Evolutionary conservation across 1,140 invertebrate genomes (phyloP), one percentile per base, ranked within the genome.

Genomic region (Oryzaephilus surinamensis): DNA sequence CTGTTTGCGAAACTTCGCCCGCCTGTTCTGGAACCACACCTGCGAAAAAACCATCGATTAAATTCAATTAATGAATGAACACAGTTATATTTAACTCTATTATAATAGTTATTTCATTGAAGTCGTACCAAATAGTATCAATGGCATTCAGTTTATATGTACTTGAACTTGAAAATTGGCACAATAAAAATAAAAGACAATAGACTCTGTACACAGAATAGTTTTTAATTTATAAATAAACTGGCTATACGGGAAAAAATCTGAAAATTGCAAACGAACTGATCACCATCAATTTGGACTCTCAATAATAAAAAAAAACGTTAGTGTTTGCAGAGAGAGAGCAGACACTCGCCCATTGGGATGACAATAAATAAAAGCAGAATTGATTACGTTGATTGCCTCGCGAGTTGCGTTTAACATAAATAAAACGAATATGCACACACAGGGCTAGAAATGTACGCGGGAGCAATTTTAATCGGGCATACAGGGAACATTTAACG

Each of bases 21-120:
- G 69, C 28, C 90, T 67, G 58, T 93, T 95, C 69, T 93, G 90
- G 59, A 95, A 95, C 90, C 90, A 93, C 1, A 94, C 89, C 88
- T 94, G 69, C 43, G 43, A 46, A 33, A 38, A 45, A 40, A 29
- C 15, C 23, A 26, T 32, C 10, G 37, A 40, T 31, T 41, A 16
- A 32, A 32, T 13, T 15, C n/a, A 10, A 7, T 15, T 15, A 14
- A 10, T 14, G 30, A 15, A 32, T 20, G 4, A 8, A 20, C 19
- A 20, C 19, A 20, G 8, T 8, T 5, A 4, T 20, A 20, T 8
- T 5, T 5, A 20, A 20, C 8, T 20, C 19, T 20, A 20, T 8
- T 4, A 20, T 20, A 8, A 8, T 8, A 20, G 19, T 20, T 20
- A n/a, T n/a, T n/a, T n/a, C n/a, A n/a, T n/a, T n/a, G n/a, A n/a